Percentiles rank a stretch among this genome's conserved stretches.
Evolutionary conservation across 2,113 vertebrate genomes (phyloP).

Genomic region (Phainopepla nitens): DNA sequence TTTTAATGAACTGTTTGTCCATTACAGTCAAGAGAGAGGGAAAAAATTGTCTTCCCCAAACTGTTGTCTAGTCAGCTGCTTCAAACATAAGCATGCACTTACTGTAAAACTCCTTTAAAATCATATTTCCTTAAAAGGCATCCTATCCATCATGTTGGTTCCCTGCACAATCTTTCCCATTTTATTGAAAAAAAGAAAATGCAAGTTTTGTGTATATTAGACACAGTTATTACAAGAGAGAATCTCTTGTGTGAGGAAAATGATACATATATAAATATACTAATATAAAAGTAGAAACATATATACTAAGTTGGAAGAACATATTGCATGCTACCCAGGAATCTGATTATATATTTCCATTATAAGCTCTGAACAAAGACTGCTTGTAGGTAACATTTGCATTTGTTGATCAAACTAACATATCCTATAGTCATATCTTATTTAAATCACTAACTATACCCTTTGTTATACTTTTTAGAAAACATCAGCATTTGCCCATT

Average conservation of each 20-base stretch:
- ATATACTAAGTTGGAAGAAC: neutral
- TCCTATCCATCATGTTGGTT: neutral
- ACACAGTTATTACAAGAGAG: neutral
- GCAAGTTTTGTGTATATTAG: neutral
- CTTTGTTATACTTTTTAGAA: neutral
- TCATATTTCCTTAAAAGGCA: fast-evolving
- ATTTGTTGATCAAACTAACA: neutral
- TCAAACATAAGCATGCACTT: neutral
- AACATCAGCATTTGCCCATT: neutral
- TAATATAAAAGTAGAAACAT: neutral
- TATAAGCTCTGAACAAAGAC: neutral
- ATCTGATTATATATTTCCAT: neutral
- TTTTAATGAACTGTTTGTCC: neutral
- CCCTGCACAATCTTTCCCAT: neutral
- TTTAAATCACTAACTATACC: neutral
- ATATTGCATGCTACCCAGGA: fast-evolving
- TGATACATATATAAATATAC: neutral
- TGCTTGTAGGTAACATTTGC: neutral
- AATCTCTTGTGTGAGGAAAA: neutral
- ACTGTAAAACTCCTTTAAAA: neutral
- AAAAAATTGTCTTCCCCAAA: neutral
- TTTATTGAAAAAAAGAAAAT: neutral
- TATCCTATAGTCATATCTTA: neutral
- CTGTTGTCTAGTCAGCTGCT: neutral
- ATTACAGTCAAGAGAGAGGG: neutral